A percentile compares a stretch with the other conserved stretches of the same genome.
Evolutionary conservation across 2,797 vertebrate species (phyloP).

Genomic region (Fistularia commersonii): DNA sequence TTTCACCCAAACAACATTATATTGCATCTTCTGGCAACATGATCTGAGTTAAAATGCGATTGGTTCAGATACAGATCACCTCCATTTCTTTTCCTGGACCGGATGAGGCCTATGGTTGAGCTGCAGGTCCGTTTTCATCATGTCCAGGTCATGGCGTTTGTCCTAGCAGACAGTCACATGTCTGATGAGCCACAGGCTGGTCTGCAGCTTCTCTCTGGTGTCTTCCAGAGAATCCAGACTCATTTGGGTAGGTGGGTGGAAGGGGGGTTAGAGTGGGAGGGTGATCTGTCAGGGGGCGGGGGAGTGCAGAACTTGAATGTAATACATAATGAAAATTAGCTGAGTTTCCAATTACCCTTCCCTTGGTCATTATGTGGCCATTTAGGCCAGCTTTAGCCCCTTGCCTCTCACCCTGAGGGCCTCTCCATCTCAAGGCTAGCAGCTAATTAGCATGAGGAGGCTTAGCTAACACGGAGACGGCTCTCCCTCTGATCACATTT

Average conservation of each 20-base stretch:
- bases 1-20: too few species aligned
- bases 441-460: slow-evolving; percentile 75
- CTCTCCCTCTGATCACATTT: slow-evolving; percentile 69
- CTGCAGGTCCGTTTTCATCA: not conserved
- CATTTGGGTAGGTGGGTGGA: slow-evolving; percentile 12
- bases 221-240: slow-evolving; percentile 22
- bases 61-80: not conserved
- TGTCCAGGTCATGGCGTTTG: not conserved
- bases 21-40: too few species aligned
- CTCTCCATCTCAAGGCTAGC: slow-evolving; percentile 68
- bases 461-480: slow-evolving; percentile 55
- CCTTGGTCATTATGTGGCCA: slow-evolving; percentile 71
- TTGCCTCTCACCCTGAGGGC: slow-evolving; percentile 66
- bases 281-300: not conserved
- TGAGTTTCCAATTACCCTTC: slow-evolving; percentile 35
- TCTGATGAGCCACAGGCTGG: slow-evolving; percentile 6
- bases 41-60: too few species aligned
- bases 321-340: slow-evolving; percentile 70
- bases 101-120: not conserved
- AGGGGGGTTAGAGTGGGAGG: not conserved
- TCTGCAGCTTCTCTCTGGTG: not conserved
- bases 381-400: slow-evolving; percentile 70
- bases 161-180: slow-evolving; percentile 1
- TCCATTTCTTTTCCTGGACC: slow-evolving; percentile 2
- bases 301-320: slow-evolving; percentile 53